Percentiles rank a stretch among this genome's conserved stretches.
phyloP scores from a whole-genome alignment of 1,140 invertebrate species.

The Delia radicum region DNA sequence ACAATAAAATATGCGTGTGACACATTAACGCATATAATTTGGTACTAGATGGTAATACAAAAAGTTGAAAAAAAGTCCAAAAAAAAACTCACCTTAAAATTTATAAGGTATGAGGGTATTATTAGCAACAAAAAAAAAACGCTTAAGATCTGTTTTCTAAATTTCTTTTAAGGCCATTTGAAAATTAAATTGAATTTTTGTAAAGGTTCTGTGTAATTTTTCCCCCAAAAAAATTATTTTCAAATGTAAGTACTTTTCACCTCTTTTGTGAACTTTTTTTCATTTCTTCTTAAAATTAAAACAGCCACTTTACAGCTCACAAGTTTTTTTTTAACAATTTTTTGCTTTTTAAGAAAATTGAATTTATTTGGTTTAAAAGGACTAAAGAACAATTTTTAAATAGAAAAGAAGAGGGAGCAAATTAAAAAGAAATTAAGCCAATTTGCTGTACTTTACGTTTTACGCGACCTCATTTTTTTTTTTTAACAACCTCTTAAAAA shows the following conservation, averaged over 20 bases:
- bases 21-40: conserved; percentile 24
- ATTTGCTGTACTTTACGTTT: conserved; percentile 25
- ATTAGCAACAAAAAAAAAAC: too few species aligned
- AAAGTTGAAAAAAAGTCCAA: too few species aligned
- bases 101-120: not conserved
- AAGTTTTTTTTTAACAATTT: not conserved
- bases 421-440: conserved; percentile 32
- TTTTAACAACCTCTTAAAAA: not conserved
- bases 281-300: not conserved
- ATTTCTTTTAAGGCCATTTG: not conserved
- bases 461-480: not conserved
- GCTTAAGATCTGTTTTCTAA: not conserved
- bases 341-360: conserved; percentile 1
- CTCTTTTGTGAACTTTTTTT: conserved; percentile 2
- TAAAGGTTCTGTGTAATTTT: not conserved
- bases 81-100: not conserved
- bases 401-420: conserved; percentile 24
- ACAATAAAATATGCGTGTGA: conserved; percentile 21
- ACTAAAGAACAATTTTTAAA: not conserved
- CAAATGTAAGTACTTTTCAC: conserved; percentile 9
- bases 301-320: not conserved
- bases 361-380: conserved; percentile 15
- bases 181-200: conserved; percentile 23
- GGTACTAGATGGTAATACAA: not conserved
- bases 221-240: not conserved